These are phyloP conservation scores for Cydia fagiglandana DNA, from an alignment of 1,140 invertebrate species.

Conservation along the genomic window DNA sequence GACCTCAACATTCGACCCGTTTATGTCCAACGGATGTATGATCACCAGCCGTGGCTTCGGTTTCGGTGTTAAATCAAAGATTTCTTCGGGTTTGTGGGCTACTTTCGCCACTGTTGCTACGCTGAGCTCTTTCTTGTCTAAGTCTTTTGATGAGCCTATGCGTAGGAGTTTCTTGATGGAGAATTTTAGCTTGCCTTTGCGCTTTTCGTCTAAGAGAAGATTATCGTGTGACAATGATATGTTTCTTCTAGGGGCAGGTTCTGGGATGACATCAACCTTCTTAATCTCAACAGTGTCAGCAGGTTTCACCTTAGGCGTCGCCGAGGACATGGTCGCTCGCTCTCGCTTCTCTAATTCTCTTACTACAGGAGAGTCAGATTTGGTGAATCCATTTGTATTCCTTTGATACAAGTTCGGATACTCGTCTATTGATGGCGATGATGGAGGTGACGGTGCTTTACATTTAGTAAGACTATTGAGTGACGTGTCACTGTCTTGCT, in stretches of 20 bases:
- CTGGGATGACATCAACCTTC: slow-evolving; percentile 72
- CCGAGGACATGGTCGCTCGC: slow-evolving; percentile 78
- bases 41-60: slow-evolving; percentile 88
- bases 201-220: slow-evolving; percentile 82
- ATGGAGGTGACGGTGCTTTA: slow-evolving; percentile 84
- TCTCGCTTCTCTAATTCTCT: slow-evolving; percentile 87
- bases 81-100: slow-evolving; percentile 75
- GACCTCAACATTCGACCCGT: slow-evolving; percentile 88
- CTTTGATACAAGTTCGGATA: slow-evolving; percentile 76
- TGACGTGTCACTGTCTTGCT: slow-evolving; percentile 79
- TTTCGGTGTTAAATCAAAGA: slow-evolving; percentile 79
- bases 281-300: slow-evolving; percentile 53
- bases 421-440: slow-evolving; percentile 78
- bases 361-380: slow-evolving; percentile 84
- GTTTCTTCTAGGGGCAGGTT: slow-evolving; percentile 83
- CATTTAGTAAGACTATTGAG: slow-evolving; percentile 77
- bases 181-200: slow-evolving; percentile 86
- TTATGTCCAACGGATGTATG: slow-evolving; percentile 92
- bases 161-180: slow-evolving; percentile 91
- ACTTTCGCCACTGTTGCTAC: slow-evolving; percentile 65
- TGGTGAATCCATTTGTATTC: slow-evolving; percentile 80
- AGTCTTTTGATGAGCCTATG: slow-evolving; percentile 85
- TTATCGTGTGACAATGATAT: slow-evolving; percentile 87
- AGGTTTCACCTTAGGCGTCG: slow-evolving; percentile 51
- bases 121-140: slow-evolving; percentile 79